Base-by-base conservation (phyloP, 2,113 vertebrate species). In the Pagrus major region DNA sequence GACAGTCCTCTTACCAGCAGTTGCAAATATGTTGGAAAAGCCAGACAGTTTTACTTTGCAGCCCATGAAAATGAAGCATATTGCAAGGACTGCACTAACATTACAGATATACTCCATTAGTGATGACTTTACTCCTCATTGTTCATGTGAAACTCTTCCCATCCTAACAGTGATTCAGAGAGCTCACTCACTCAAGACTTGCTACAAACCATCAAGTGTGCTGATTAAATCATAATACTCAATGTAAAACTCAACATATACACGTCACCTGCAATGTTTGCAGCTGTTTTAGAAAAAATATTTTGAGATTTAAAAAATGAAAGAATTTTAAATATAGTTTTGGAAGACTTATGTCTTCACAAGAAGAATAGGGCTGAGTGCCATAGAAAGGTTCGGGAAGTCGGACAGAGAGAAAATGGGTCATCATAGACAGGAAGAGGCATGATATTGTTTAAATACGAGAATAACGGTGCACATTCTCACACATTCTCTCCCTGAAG, bases 21-120 rank as follows among this genome's bases (percentile, higher is more conserved):
- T 74, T 71, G 58, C 25, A 77, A 65, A 71, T 55, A 75, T 73
- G n/a, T 67, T 58, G 27, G 54, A 73, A 63, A 78, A 76, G 18
- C 55, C 51, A n/a, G 41, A 72, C 21, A 42, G 46, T 61, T 59
- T 77, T 31, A 68, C 41, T 46, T 51, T 80, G 46, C 63, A 59
- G 11, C 37, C 47, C 51, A 68, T 75, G 64, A 54, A 44, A 78
- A 68, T 58, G 16, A 25, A 73, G 67, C 68, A 77, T 55, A 68
- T 31, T 65, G 60, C 15, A 63, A 84, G 59, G 72, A 71, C 16
- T 2, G 9, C 58, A 27, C 47, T 31, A 21, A 29, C n/a, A 37
- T 60, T 37, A 63, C 68, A 72, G 67, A 80, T 65, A 74, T 55
- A 75, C 61, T 76, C 52, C 63, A 63, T 61, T 75, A 47, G 49